These are phyloP conservation scores for Calephelis perditalis DNA, from an alignment of 2,888 invertebrate species.

Conservation along the genomic window DNA sequence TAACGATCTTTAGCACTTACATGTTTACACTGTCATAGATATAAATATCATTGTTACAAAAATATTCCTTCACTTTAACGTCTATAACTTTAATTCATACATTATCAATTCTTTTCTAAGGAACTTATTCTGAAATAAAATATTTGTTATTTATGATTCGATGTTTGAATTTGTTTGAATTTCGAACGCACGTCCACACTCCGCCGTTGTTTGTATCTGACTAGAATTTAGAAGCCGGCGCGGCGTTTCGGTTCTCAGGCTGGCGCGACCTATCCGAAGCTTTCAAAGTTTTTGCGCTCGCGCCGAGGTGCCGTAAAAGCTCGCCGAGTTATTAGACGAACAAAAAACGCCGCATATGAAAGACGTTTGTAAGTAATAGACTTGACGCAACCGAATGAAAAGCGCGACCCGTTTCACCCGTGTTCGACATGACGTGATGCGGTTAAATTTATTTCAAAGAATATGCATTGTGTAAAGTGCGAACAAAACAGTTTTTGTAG, in stretches of 20 bases:
- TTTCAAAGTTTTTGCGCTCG: slow-evolving; percentile 77
- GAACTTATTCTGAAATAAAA: slow-evolving; percentile 25
- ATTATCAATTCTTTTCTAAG: slow-evolving; percentile 27
- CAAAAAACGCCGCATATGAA: slow-evolving; percentile 65
- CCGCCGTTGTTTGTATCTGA: slow-evolving; percentile 47
- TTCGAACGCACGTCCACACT: slow-evolving; percentile 32
- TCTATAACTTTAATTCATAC: slow-evolving; percentile 38
- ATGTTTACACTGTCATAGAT: slow-evolving; percentile 45
- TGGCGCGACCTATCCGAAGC: slow-evolving; percentile 65
- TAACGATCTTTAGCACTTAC: slow-evolving; percentile 57
- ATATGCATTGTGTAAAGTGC: slow-evolving; percentile 62
- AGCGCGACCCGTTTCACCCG: slow-evolving; percentile 48
- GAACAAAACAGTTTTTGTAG: slow-evolving; percentile 45
- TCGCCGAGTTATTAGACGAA: slow-evolving; percentile 71
- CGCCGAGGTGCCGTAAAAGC: slow-evolving; percentile 75
- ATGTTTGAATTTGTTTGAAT: slow-evolving; percentile 16
- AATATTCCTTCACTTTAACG: slow-evolving; percentile 35
- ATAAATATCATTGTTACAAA: slow-evolving; percentile 41
- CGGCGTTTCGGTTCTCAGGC: slow-evolving; percentile 31
- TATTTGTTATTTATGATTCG: slow-evolving; percentile 20
- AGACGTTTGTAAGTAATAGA: slow-evolving; percentile 61
- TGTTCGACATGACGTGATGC: slow-evolving; percentile 57
- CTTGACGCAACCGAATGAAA: slow-evolving; percentile 56
- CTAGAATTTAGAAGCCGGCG: slow-evolving; percentile 32
- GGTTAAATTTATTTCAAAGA: slow-evolving; percentile 59